phyloP scores from a whole-genome alignment of 2,888 invertebrate genomes.

The Ctenicera cuprea region DNA sequence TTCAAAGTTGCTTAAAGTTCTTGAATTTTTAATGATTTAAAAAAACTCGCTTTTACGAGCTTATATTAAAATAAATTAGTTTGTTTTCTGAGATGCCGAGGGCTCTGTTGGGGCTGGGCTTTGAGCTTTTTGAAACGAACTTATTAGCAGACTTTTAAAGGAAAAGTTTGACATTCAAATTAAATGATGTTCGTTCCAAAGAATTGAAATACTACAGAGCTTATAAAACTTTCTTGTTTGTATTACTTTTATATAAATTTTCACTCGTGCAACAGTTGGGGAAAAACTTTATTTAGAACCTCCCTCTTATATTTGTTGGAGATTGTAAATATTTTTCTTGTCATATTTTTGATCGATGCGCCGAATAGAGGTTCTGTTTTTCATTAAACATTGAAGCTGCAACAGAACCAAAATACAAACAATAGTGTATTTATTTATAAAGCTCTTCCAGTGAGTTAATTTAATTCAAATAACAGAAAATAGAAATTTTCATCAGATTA shows the following conservation, averaged over 20 bases:
- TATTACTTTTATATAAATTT: slow-evolving; percentile 10
- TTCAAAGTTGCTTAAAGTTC: slow-evolving; percentile 8
- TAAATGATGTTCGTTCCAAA: slow-evolving; percentile 35
- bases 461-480: not conserved
- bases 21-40: slow-evolving; percentile 33
- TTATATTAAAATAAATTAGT: slow-evolving; percentile 41
- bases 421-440: not conserved
- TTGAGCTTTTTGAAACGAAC: slow-evolving; percentile 33
- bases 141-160: slow-evolving; percentile 41
- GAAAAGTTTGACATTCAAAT: slow-evolving; percentile 44
- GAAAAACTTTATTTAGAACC: slow-evolving; percentile 13
- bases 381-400: not conserved
- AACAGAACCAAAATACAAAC: not conserved
- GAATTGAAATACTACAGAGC: slow-evolving; percentile 29
- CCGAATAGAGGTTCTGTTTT: not conserved
- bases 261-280: not conserved
- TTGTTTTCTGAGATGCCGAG: slow-evolving; percentile 34
- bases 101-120: slow-evolving; percentile 25
- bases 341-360: not conserved
- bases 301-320: not conserved
- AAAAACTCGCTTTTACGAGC: slow-evolving; percentile 28
- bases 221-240: slow-evolving; percentile 34
- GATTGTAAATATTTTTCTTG: slow-evolving; percentile 13
- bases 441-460: not conserved
- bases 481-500: not conserved